Evolutionary conservation across 2,888 invertebrate species (phyloP).

Genomic region (Orthosia cruda): DNA sequence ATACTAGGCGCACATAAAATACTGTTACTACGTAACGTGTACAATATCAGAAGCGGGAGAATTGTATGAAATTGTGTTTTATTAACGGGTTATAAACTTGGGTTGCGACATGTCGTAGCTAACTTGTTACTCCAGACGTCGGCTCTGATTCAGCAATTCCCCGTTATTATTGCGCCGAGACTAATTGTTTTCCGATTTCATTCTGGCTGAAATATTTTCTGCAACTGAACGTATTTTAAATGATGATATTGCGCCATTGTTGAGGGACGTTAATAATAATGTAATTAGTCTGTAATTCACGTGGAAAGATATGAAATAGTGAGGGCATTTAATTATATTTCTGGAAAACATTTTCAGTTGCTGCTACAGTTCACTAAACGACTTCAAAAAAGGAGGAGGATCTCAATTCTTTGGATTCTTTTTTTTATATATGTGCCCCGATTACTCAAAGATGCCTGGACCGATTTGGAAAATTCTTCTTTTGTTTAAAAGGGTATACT

Average conservation of each 20-base stretch:
- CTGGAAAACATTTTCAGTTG: neutral
- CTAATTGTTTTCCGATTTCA: constrained; percentile 89
- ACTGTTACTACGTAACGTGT: constrained; percentile 83
- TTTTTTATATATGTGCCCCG: too few relatives aligned
- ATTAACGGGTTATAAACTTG: constrained; percentile 90
- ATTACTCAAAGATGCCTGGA: too few relatives aligned
- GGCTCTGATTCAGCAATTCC: constrained; percentile 80
- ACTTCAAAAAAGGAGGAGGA: too few relatives aligned
- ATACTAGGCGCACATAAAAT: constrained; percentile 89
- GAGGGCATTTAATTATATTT: neutral
- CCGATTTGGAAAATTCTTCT: too few relatives aligned
- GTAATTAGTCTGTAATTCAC: constrained; percentile 44
- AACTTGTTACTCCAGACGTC: constrained; percentile 87
- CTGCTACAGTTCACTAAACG: neutral
- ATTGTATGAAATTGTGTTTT: constrained; percentile 91
- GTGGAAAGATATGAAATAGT: constrained; percentile 13
- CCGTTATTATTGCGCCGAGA: constrained; percentile 82
- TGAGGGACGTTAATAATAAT: constrained; percentile 57
- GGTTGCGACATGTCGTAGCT: constrained; percentile 87
- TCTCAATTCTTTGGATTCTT: too few relatives aligned
- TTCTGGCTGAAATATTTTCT: constrained; percentile 75
- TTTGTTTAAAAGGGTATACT: too few relatives aligned
- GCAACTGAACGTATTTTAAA: constrained; percentile 77
- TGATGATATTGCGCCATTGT: constrained; percentile 69
- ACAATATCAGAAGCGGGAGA: constrained; percentile 81